Base-by-base conservation (phyloP, 92 coral and sea anemone genomes). In the Zoanthus sociatus region DNA sequence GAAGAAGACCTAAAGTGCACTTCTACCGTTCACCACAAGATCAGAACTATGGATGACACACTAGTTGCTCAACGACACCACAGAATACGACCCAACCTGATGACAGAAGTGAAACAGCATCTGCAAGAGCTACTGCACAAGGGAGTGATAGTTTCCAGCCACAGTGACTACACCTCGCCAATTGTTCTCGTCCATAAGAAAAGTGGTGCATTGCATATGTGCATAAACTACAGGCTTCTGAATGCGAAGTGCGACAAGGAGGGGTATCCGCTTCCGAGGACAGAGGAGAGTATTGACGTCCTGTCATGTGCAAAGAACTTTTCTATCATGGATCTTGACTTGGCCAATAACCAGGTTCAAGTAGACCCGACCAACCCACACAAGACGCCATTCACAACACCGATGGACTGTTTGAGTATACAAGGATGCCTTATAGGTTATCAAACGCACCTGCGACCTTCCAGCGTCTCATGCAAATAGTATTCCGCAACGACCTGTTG, bases 351-450 rank as follows among this genome's bases (percentile, higher is more conserved):
- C 17, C 87, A 88, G 71, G 77, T 73, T 6, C 83, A 82, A 44
- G 91, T 88, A 3, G n/a, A 60, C 18, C 83, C 83, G 0, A 54
- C 20, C 0, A 78, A 88, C 12, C 67, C 77, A 6, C 85, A 82
- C 51, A 90, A 90, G 88, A 90, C 93, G 3, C 88, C 86, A 5
- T 90, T 90, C 90, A 82, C 88, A 18, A 87, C 90, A n/a, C 90
- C 90, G 5, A 58, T 87, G 54, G 90, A 2, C 63, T 90, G 76
- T 87, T 75, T 31, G 88, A 90, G 81, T 90, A 87, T 61, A 76
- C 71, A 21, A 46, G 87, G 56, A 91, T 88, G 89, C 89, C 79
- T 7, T 37, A 67, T 51, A 87, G 87, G 4, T 14, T 87, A 73
- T 68, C 51, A 0, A 87, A 79, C 32, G 73, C 71, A 30, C 90